Percentiles rank a stretch among this genome's conserved stretches.
These are phyloP conservation scores for Brachirus orientalis DNA, from an alignment of 2,113 vertebrate genomes.

Conservation along the genomic window DNA sequence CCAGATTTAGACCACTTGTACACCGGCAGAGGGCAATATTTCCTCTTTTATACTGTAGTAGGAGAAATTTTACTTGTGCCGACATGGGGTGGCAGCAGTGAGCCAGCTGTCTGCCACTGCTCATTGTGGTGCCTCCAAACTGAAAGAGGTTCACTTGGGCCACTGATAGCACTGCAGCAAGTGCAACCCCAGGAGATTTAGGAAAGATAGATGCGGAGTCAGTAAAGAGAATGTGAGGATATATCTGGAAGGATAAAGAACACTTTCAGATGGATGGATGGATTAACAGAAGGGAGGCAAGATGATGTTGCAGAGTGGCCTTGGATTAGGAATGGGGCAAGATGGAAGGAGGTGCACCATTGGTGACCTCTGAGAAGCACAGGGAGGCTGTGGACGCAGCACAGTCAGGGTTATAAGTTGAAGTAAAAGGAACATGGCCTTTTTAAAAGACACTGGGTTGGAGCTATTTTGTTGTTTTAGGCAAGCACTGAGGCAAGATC, in stretches of 20 bases:
- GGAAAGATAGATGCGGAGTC: conserved; percentile 28
- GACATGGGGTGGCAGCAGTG: conserved; percentile 54
- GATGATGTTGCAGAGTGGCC: conserved; percentile 24
- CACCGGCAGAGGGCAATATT: conserved; percentile 57
- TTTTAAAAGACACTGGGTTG: conserved; percentile 44
- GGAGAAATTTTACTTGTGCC: background rate
- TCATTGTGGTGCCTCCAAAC: too few relatives aligned
- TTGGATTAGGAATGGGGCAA: background rate
- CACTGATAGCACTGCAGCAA: conserved; percentile 51
- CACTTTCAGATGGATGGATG: conserved; percentile 27
- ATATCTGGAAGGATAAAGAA: conserved; percentile 26
- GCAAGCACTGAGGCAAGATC: conserved; percentile 17
- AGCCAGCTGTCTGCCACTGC: conserved; percentile 36
- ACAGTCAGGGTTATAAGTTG: conserved; percentile 11
- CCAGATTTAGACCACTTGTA: background rate
- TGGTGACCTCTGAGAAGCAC: background rate
- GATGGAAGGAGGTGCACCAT: conserved; percentile 11
- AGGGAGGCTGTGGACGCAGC: conserved; percentile 2
- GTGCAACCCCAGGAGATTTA: conserved; percentile 29
- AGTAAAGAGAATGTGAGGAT: conserved; percentile 13
- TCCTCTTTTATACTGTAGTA: background rate
- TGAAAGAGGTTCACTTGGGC: conserved; percentile 44
- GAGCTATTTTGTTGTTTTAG: conserved; percentile 66
- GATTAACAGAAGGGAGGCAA: conserved; percentile 11
- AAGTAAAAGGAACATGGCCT: conserved; percentile 53